phyloP scores from a whole-genome alignment of 2,113 vertebrate species.

The Syrrhaptes paradoxus region DNA sequence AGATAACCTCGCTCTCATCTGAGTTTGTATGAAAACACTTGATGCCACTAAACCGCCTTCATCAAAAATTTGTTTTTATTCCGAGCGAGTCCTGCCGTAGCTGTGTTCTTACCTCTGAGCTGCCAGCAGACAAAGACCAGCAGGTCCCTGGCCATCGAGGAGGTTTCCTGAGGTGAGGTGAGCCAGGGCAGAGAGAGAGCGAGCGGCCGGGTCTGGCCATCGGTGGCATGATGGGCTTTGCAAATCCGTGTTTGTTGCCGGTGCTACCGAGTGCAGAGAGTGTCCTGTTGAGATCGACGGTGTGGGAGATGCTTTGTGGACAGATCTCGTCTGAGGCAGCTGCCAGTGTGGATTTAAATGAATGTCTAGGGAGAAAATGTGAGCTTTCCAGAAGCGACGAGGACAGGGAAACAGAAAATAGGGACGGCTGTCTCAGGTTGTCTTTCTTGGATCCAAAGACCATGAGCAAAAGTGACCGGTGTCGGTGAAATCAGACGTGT shows the following conservation, averaged over 20 bases:
- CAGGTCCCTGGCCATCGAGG: not conserved
- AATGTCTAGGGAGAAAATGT: not conserved
- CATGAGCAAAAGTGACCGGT: accelerated
- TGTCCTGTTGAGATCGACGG: not conserved
- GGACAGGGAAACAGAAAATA: not conserved
- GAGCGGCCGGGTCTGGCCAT: not conserved
- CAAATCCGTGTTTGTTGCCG: not conserved
- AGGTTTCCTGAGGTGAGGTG: not conserved
- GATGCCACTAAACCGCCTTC: not conserved
- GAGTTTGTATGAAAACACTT: not conserved
- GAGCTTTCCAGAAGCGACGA: not conserved
- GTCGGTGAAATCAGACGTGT: not conserved
- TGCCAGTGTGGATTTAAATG: not conserved
- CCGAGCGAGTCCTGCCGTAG: no score
- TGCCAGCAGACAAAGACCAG: not conserved
- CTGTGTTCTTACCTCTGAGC: not conserved
- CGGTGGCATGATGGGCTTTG: accelerated
- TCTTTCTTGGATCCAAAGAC: not conserved
- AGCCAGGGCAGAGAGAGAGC: not conserved
- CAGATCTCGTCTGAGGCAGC: not conserved
- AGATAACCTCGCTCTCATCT: not conserved
- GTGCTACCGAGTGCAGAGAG: not conserved
- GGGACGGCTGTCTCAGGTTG: not conserved
- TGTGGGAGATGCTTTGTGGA: not conserved
- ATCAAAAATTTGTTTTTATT: not conserved